Evolutionary conservation across 37 sponge, comb jelly and placozoan species (phyloP), one percentile per base, ranked within the genome.

Genomic region (Beroe ovata): DNA sequence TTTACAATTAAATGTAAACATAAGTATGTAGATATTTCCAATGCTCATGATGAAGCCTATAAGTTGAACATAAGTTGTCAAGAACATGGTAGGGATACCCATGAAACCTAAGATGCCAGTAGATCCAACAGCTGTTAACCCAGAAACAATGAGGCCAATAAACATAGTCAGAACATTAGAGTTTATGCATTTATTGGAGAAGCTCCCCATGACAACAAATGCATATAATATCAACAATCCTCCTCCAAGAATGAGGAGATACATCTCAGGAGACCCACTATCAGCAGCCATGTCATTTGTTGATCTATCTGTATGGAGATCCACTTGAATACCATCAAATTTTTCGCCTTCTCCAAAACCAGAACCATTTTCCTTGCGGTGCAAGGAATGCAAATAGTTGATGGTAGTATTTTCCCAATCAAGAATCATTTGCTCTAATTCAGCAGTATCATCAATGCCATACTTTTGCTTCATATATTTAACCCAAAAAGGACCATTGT

Each of bases 151-250:
- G 2, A 77, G 22, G 1, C 84, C 84, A 42, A 77, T 39, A 26
- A 77, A 1, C 47, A 77, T 77, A 18, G 84, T 77, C 18, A 77
- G 47, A 25, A 77, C 41, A 23, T 77, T 77, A n/a, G 84, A 77
- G 22, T 77, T 77, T 21, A 77, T 77, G 54, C 84, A 77, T 25
- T 77, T 77, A 35, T 77, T 77, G 35, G 84, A 77, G 84, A 77
- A 77, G 22, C 54, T 42, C 1, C 84, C 84, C 84, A 77, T 77
- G 8, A 77, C 84, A 77, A 77, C 84, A 8, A 77, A 40, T 19
- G 84, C 21, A 23, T 77, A 77, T 20, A 77, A 35, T 30, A 77
- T 36, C 84, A 77, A 42, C 1, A 77, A 23, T 1, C 36, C 84
- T 36, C 16, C 84, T 42, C 84, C 84, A 32, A 77, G 84, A 25